A percentile compares a stretch with the other conserved stretches of the same genome.
phyloP scores from a whole-genome alignment of 2,797 vertebrate genomes.

The Ctenochaetus hawaiiensis region DNA sequence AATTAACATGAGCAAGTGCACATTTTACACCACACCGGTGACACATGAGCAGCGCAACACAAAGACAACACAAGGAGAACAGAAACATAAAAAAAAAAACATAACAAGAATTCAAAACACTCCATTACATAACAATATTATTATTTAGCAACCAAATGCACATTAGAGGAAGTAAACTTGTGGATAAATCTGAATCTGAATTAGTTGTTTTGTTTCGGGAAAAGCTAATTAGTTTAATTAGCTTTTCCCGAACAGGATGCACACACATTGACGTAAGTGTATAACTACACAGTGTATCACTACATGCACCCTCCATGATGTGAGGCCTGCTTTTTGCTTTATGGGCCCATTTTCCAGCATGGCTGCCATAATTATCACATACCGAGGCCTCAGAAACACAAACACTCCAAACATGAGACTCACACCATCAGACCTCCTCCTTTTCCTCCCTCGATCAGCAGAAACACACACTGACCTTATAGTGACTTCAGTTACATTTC shows the following conservation, averaged over 20 bases:
- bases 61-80: neutral
- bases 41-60: neutral
- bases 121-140: neutral
- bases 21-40: neutral
- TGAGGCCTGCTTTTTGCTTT: constrained; percentile 58
- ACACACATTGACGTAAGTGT: constrained; percentile 46
- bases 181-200: constrained; percentile 16
- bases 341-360: constrained; percentile 60
- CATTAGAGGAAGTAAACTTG: neutral
- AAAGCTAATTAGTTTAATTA: no score
- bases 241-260: constrained; percentile 13
- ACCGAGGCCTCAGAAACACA: constrained; percentile 68
- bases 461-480: constrained; percentile 41
- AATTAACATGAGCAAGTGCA: neutral
- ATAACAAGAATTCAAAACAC: neutral
- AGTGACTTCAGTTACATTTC: constrained; percentile 54
- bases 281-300: constrained; percentile 23
- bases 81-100: neutral
- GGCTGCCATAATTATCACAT: constrained; percentile 80
- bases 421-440: constrained; percentile 37
- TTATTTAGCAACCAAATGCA: constrained; percentile 1
- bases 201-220: no score
- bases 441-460: constrained; percentile 30
- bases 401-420: constrained; percentile 66
- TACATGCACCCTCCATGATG: constrained; percentile 39